phyloP scores from a whole-genome alignment of 37 sponge, comb jelly and placozoan genomes.

The Diacarnus erythraeanus region DNA sequence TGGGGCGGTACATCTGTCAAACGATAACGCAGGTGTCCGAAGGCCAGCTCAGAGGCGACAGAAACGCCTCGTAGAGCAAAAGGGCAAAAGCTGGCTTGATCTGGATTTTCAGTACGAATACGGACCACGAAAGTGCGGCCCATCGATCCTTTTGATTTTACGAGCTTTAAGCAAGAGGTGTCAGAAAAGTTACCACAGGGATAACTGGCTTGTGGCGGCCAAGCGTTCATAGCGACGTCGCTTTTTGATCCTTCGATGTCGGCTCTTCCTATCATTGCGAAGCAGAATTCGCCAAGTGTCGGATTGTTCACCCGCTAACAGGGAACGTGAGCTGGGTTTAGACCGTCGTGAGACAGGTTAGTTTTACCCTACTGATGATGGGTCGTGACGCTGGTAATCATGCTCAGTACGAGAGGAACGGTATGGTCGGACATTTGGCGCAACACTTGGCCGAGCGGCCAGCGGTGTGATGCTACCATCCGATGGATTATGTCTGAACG shows the following conservation, averaged over 20 bases:
- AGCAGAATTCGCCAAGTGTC: constrained; percentile 87
- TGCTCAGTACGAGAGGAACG: too few relatives aligned
- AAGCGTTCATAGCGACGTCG: constrained; percentile 95
- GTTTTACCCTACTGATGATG: too few relatives aligned
- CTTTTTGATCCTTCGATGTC: constrained; percentile 95
- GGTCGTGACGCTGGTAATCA: too few relatives aligned
- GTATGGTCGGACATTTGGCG: too few relatives aligned
- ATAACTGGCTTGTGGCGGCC: constrained; percentile 96
- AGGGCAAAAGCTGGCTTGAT: constrained; percentile 92
- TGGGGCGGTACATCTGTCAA: constrained; percentile 96
- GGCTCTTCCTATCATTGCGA: constrained; percentile 91
- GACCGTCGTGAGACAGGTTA: too few relatives aligned
- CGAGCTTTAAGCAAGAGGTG: constrained; percentile 84
- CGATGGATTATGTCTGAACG: too few relatives aligned
- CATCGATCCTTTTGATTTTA: constrained; percentile 81
- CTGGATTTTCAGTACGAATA: constrained; percentile 92
- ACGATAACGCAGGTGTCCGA: constrained; percentile 92
- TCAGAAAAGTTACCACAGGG: constrained; percentile 96
- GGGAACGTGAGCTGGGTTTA: constrained; percentile 95
- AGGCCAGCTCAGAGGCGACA: constrained; percentile 89
- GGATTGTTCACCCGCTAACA: constrained; percentile 92
- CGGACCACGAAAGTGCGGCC: constrained; percentile 91
- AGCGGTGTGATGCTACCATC: too few relatives aligned
- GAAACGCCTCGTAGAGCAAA: constrained; percentile 88
- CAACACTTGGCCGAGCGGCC: too few relatives aligned